Evolutionary conservation across 2,888 invertebrate species (phyloP).

Genomic region (Villa cingulata): DNA sequence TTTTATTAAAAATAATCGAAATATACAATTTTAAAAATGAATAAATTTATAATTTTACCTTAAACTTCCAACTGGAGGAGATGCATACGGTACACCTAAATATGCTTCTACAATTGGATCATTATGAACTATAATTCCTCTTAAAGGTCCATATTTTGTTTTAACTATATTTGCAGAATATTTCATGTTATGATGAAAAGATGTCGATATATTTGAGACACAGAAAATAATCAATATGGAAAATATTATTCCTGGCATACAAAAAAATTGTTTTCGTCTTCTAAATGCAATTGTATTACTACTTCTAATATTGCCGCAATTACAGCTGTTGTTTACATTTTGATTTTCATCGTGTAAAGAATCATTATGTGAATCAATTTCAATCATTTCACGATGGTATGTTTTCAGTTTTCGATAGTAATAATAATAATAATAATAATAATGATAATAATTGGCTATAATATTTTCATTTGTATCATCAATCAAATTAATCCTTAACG

Average conservation of each 20-base stretch:
- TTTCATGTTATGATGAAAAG: slow-evolving; percentile 46
- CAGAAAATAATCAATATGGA: neutral
- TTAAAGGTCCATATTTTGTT: slow-evolving; percentile 79
- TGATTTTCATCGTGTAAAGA: neutral
- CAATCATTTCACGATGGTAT: no score
- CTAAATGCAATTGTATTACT: neutral
- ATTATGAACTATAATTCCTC: slow-evolving; percentile 70
- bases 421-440: no score
- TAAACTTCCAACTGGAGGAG: slow-evolving; percentile 76
- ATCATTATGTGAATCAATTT: no score
- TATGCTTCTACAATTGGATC: slow-evolving; percentile 76
- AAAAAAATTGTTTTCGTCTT: neutral
- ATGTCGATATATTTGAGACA: slow-evolving; percentile 23
- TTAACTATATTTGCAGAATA: slow-evolving; percentile 70
- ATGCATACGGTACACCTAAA: slow-evolving; percentile 87
- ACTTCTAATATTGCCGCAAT: neutral
- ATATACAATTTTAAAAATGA: no score
- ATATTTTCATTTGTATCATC: no score
- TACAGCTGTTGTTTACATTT: neutral
- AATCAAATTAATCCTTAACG: no score
- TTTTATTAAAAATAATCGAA: no score
- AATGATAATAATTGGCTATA: no score
- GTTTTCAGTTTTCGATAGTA: no score
- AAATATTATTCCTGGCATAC: neutral
- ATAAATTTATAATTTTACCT: no score